phyloP scores from a whole-genome alignment of 2,797 vertebrate genomes.

The Halcyon badia region DNA sequence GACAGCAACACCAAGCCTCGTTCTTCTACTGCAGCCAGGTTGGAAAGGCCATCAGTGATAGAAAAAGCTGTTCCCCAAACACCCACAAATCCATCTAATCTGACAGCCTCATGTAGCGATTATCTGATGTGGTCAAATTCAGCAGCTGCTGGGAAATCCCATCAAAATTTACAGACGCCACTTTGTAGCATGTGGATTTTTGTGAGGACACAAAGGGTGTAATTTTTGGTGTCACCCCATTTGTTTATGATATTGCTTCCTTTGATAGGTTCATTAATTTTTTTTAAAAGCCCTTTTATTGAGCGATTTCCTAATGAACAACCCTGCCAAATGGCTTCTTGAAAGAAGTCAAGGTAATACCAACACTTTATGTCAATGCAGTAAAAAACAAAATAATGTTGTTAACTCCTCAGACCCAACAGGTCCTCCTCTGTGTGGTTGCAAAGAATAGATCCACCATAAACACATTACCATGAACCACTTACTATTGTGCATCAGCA shows the following conservation, averaged over 20 bases:
- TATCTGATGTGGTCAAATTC: neutral
- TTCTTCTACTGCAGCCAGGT: neutral
- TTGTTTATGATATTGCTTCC: neutral
- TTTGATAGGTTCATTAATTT: constrained; percentile 7
- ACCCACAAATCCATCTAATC: neutral
- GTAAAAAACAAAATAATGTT: neutral
- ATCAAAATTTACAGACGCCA: neutral
- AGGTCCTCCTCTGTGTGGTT: neutral
- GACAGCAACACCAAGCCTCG: neutral
- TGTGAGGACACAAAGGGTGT: neutral
- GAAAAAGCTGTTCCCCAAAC: neutral
- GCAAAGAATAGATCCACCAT: neutral
- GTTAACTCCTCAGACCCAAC: neutral
- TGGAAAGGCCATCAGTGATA: neutral
- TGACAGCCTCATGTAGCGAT: neutral
- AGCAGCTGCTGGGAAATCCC: neutral
- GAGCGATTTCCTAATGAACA: constrained; percentile 24
- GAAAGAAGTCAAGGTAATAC: neutral
- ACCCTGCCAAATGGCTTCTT: neutral
- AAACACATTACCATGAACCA: neutral
- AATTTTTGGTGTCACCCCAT: neutral
- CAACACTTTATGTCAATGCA: neutral
- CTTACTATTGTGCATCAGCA: neutral
- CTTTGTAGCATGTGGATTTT: neutral
- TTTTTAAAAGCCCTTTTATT: constrained; percentile 26